Conservation (phyloP, 2,797 vertebrate genomes). For the Poecilia wingei region DNA sequence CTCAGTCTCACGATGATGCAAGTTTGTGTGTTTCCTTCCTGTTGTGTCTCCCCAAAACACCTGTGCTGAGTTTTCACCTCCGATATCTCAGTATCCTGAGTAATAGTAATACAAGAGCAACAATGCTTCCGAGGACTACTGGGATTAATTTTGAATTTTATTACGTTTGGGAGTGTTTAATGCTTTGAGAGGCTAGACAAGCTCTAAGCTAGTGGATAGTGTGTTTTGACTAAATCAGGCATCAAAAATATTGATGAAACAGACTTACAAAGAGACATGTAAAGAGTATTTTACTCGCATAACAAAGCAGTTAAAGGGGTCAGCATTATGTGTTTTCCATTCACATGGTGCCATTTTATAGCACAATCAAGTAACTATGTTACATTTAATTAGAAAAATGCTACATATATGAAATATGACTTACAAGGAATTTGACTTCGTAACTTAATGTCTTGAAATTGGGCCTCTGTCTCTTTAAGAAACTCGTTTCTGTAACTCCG, state of each 20-base stretch:
- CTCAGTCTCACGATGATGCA: slow-evolving; percentile 2
- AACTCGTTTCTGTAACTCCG: too few species aligned
- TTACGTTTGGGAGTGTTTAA: background rate
- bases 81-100: background rate
- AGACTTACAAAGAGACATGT: background rate
- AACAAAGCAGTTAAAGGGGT: background rate
- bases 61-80: background rate
- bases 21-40: slow-evolving; percentile 4
- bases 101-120: background rate
- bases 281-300: background rate
- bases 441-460: too few species aligned
- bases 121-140: background rate
- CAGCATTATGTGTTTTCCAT: too few species aligned
- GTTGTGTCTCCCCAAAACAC: background rate
- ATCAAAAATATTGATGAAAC: background rate
- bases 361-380: too few species aligned
- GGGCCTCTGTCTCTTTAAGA: too few species aligned
- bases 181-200: background rate
- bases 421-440: too few species aligned
- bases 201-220: background rate
- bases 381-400: too few species aligned
- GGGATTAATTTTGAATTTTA: background rate
- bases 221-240: background rate
- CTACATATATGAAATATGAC: too few species aligned
- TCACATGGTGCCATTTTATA: too few species aligned